Base-by-base conservation (phyloP, 1,140 invertebrate species). In the Gonioctena quinquepunctata region DNA sequence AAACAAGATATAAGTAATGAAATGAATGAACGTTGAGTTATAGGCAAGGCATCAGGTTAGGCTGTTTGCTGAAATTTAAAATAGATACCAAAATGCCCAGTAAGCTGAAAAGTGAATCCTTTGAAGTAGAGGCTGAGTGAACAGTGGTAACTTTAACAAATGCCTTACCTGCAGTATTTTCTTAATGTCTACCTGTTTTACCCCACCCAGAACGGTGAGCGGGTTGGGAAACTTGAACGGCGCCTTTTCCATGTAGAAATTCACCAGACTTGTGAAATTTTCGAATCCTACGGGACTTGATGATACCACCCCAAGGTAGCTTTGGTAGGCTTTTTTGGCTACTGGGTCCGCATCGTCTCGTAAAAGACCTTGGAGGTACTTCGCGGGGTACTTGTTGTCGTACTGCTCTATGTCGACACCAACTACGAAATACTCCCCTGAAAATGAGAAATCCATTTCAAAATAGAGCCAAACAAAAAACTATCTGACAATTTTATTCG, bases 361-460 rank as follows among this genome's bases (percentile, higher is more conserved):
- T 28, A 94, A 84, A 0, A 94, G 85, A 1, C 92, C 93, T 6
- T 88, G 85, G 0, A 96, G 86, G 84, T 93, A 96, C 65, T 90
- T 91, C 26, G 88, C 85, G 0, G 94, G 93, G 61, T 90, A 86
- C 2, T 89, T 86, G 2, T 88, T 83, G 74, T 95, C 92, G 82
- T 95, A 96, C 73, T 94, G 92, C 78, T 95, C 93, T 1, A 94
- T 90, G 77, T 97, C 94, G 3, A 98, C 91, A 11, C 95, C 96
- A 19, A 97, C 90, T 2, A 96, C 93, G 75, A 93, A 93, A 81
- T 97, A 97, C 80, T 96, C 92, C 0, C 94, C 93, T 91, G 84
- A 64, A 75, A 72, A 19, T n/a, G n/a, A n/a, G n/a, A n/a, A n/a
- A n/a, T n/a, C n/a, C n/a, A n/a, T n/a, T n/a, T n/a, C n/a, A n/a